Evolutionary conservation across 2,113 vertebrate genomes (phyloP), one percentile per base, ranked within the genome.

Genomic region (Caranx melampygus): DNA sequence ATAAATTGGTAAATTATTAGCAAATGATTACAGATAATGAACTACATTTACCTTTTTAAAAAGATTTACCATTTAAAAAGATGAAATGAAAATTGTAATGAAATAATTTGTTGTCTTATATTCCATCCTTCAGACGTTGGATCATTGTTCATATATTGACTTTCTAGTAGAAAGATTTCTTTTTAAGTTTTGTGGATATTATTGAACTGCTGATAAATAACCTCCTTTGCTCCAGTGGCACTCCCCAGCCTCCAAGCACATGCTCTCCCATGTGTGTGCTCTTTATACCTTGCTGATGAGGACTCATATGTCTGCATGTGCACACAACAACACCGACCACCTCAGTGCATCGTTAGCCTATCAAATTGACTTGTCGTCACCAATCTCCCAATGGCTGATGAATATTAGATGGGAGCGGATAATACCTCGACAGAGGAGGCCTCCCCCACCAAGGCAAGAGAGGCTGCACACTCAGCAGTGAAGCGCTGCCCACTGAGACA

Each of bases 361-460:
- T 90, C 84, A 90, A 77, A 88, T 18, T 75, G 79, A 87, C 86
- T 84, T 68, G 79, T 85, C 80, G 59, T 88, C 90, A 84, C 78
- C 16, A 88, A 89, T 92, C 88, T 89, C 88, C 83, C 91, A 87
- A 90, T 40, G 67, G 70, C 82, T 90, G 87, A 93, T 94, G 83
- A 94, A 92, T 94, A 92, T 91, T 93, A 88, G 87, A 93, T 93
- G 88, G 78, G 68, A 84, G 74, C 6, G 37, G 88, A 88, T 91
- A 87, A 89, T 84, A 86, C 82, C 75, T 87, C 45, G 35, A 89
- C 81, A 66, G 77, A 87, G 90, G 91, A 86, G 83, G 82, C 83
- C 88, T 82, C 79, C 86, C 86, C 83, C 73, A n/a, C 84, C 65
- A 57, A 74, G 84, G 59, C 70, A 64, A 21, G 68, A 67, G 78